Percentiles rank a stretch among this genome's conserved stretches.
These are phyloP conservation scores for Enteromius radiatus DNA, from an alignment of 2,797 vertebrate genomes.

Conservation along the genomic window DNA sequence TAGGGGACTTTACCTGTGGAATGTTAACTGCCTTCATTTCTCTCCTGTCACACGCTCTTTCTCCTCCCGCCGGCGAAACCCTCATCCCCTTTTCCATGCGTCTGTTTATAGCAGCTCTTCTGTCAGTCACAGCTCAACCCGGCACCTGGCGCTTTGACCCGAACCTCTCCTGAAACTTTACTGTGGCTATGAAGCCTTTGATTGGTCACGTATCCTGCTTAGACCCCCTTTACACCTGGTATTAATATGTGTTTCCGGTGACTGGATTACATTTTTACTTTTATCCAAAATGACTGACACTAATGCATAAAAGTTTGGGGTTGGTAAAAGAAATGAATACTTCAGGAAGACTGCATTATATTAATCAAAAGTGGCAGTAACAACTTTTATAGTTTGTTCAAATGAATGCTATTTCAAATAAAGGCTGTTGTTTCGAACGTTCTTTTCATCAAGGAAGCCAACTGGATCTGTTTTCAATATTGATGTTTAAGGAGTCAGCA, in stretches of 20 bases:
- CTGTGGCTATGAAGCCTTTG: slow-evolving; percentile 14
- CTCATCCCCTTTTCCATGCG: not conserved
- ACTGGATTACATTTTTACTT: slow-evolving; percentile 9
- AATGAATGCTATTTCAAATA: not conserved
- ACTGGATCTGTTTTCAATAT: not conserved
- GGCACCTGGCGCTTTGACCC: not conserved
- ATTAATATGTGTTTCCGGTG: not conserved
- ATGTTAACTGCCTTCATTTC: slow-evolving; percentile 53
- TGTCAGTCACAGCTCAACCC: slow-evolving; percentile 32
- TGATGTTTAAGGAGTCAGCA: not conserved
- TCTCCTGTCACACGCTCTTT: slow-evolving; percentile 38
- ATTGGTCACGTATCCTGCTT: not conserved
- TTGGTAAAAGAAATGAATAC: not conserved
- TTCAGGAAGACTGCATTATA: not conserved
- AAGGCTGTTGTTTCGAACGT: not conserved
- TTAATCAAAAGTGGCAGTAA: not conserved
- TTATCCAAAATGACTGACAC: not conserved
- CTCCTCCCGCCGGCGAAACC: not conserved
- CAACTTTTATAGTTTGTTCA: not conserved
- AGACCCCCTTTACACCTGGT: not conserved
- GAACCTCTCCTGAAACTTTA: not conserved
- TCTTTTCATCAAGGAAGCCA: not conserved
- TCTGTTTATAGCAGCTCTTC: slow-evolving; percentile 9
- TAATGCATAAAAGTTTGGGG: not conserved
- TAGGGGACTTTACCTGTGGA: slow-evolving; percentile 48